Conservation (phyloP, 2,888 invertebrate genomes). For the Mimumesa dahlbomi region DNA sequence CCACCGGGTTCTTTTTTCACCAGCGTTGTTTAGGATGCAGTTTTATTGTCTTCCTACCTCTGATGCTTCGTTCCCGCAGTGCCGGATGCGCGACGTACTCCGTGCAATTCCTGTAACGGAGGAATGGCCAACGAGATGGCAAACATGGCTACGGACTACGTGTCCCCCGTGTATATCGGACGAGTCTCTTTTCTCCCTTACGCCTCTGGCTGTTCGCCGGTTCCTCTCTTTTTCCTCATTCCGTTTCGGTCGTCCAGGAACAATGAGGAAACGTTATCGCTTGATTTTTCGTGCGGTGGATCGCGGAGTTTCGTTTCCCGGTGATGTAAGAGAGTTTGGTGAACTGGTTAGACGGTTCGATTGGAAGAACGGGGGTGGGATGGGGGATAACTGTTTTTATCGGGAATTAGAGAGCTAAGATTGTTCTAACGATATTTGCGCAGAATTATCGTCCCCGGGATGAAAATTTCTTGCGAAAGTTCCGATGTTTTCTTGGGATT, state of each 20-base stretch:
- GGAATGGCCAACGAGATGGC: conserved; percentile 63
- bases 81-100: conserved; percentile 50
- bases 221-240: not conserved
- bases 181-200: not conserved
- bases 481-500: too few relatives aligned
- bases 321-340: too few relatives aligned
- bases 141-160: conserved; percentile 52
- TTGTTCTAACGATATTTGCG: too few relatives aligned
- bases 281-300: not conserved
- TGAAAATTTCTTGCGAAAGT: too few relatives aligned
- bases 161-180: conserved; percentile 49
- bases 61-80: conserved; percentile 34
- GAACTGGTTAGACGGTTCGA: too few relatives aligned
- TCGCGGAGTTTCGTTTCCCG: too few relatives aligned
- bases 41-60: conserved; percentile 55
- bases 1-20: not conserved
- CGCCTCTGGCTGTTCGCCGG: conserved; percentile 31
- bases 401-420: too few relatives aligned
- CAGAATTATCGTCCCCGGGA: too few relatives aligned
- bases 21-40: conserved; percentile 61
- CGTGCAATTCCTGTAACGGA: conserved; percentile 47
- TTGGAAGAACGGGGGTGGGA: too few relatives aligned
- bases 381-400: too few relatives aligned
- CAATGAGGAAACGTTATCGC: not conserved
- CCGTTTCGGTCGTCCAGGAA: too few relatives aligned